Percentiles rank a stretch among this genome's conserved stretches.
phyloP scores from a whole-genome alignment of 2,113 vertebrate species.

The Smithornis capensis region DNA sequence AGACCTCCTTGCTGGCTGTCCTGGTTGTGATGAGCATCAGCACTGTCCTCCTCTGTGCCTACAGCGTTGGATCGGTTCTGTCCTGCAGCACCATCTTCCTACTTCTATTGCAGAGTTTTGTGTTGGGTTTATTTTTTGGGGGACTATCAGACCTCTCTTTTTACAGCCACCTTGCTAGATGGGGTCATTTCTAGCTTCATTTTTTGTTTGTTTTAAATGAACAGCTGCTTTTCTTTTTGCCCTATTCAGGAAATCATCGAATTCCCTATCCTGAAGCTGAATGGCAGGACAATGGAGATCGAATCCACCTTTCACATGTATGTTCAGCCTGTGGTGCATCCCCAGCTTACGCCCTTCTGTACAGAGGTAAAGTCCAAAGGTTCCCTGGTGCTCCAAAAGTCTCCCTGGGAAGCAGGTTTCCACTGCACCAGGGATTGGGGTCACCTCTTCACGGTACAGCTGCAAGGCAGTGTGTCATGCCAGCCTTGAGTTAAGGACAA shows the following conservation, averaged over 20 bases:
- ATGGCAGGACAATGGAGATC: slow-evolving; percentile 85
- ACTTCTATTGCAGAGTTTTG: not conserved
- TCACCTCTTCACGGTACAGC: not conserved
- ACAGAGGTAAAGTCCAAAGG: slow-evolving; percentile 80
- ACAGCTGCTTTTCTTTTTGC: slow-evolving; percentile 51
- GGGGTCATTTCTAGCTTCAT: not conserved
- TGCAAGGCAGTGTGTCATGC: not conserved
- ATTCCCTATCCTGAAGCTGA: slow-evolving; percentile 85
- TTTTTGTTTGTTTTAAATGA: slow-evolving; percentile 20
- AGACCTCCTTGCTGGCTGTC: not conserved
- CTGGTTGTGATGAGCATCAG: rapidly evolving
- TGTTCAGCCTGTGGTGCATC: slow-evolving; percentile 84
- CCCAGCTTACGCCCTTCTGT: slow-evolving; percentile 85
- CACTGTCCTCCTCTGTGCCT: not conserved
- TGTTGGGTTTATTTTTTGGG: not conserved
- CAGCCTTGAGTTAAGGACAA: not conserved
- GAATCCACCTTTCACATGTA: slow-evolving; percentile 87
- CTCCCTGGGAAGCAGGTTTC: slow-evolving; percentile 24
- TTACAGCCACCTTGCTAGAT: not conserved
- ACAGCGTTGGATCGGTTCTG: rapidly evolving
- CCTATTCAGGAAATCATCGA: slow-evolving; percentile 83
- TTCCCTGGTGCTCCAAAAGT: slow-evolving; percentile 26
- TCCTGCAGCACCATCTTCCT: not conserved
- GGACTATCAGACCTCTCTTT: not conserved
- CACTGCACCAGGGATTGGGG: not conserved